Percentiles rank a stretch among this genome's conserved stretches.
Conservation (phyloP, 2,888 invertebrate species). For the Sinodicranocentrus sp. region DNA sequence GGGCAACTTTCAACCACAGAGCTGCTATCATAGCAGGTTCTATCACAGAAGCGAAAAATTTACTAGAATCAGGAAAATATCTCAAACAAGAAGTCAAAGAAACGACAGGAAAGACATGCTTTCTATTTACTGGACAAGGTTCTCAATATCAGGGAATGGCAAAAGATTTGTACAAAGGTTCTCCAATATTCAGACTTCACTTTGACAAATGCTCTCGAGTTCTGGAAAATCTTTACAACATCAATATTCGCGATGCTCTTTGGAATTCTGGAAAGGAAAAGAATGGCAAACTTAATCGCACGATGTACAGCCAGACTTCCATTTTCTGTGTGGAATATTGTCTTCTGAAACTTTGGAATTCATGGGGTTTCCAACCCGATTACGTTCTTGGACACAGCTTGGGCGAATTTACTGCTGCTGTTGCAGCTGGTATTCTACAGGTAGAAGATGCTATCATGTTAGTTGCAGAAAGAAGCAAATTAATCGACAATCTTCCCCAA, state of each 20-base stretch:
- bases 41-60: conserved; percentile 29
- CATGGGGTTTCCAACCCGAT: conserved; percentile 67
- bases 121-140: conserved; percentile 67
- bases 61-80: conserved; percentile 34
- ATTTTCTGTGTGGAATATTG: conserved; percentile 66
- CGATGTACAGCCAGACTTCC: conserved; percentile 67
- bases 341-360: conserved; percentile 59
- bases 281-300: conserved; percentile 25
- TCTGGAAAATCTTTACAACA: conserved; percentile 4
- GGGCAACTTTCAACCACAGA: conserved; percentile 60
- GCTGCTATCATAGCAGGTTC: conserved; percentile 52
- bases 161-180: conserved; percentile 38
- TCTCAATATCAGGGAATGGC: conserved; percentile 60
- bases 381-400: conserved; percentile 70
- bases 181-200: conserved; percentile 51
- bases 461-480: conserved; percentile 61
- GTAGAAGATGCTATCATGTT: conserved; percentile 65
- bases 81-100: conserved; percentile 30
- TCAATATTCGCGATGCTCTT: conserved; percentile 11
- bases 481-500: conserved; percentile 52
- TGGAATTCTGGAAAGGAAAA: conserved; percentile 23
- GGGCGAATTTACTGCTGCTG: conserved; percentile 68
- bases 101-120: conserved; percentile 41
- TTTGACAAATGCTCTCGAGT: conserved; percentile 59
- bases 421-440: conserved; percentile 54